Evolutionary conservation across 2,113 vertebrate genomes (phyloP).

Genomic region (Mionectes macconnelli): DNA sequence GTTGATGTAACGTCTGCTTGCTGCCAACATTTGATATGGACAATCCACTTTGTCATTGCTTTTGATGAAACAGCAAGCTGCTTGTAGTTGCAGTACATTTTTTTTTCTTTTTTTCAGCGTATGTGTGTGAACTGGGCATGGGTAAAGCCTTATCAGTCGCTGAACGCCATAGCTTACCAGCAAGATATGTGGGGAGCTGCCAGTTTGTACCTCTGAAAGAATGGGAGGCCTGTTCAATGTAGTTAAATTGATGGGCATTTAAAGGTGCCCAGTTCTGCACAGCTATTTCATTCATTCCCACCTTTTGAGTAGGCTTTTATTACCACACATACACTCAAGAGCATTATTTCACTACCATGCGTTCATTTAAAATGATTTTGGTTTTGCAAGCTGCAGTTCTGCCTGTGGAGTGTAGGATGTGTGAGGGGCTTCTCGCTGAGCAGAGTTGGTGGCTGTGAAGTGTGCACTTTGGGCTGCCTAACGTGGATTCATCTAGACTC

Average conservation of each 20-base stretch:
- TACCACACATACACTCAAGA: neutral
- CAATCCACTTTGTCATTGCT: constrained; percentile 68
- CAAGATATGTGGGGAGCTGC: neutral
- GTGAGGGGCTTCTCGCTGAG: accelerated
- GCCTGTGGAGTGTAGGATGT: neutral
- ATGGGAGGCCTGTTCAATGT: neutral
- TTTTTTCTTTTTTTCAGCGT: neutral
- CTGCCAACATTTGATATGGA: constrained; percentile 72
- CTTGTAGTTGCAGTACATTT: constrained; percentile 48
- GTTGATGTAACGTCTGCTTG: constrained; percentile 63
- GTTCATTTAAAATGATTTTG: neutral
- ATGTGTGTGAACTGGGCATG: neutral
- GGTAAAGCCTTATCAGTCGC: neutral
- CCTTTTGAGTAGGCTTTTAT: neutral
- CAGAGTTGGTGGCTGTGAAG: neutral
- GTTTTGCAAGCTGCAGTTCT: neutral
- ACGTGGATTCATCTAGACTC: neutral
- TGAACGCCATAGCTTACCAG: constrained; percentile 2
- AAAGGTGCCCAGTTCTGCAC: neutral
- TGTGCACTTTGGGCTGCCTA: accelerated
- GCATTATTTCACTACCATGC: neutral
- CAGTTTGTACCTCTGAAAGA: neutral
- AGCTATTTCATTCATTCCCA: neutral
- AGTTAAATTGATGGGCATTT: neutral
- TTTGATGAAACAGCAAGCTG: constrained; percentile 70